Evolutionary conservation across 2,888 invertebrate species (phyloP).

Genomic region (Suillia variegata): DNA sequence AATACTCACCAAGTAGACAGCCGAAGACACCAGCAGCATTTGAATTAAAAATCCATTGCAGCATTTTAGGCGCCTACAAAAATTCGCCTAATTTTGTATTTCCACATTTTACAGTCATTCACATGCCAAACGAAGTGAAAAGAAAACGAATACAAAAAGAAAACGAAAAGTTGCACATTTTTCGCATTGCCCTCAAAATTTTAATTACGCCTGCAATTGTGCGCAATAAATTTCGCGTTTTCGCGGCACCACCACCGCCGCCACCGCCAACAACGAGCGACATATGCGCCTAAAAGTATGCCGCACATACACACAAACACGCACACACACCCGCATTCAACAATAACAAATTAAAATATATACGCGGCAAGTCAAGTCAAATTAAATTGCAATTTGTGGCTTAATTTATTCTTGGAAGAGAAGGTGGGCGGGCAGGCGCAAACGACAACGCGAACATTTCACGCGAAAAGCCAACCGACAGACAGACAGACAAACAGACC

Average conservation of each 20-base stretch:
- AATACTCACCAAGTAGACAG: too few species aligned
- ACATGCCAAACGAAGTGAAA: too few species aligned
- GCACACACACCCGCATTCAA: not conserved
- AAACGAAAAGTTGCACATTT: too few species aligned
- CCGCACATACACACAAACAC: not conserved
- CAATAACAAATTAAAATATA: not conserved
- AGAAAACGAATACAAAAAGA: not conserved
- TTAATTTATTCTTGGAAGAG: constrained; percentile 38
- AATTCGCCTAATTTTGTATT: not conserved
- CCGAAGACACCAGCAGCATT: too few species aligned
- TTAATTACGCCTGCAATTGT: constrained; percentile 24
- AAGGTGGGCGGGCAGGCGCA: too few species aligned
- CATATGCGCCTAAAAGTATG: constrained; percentile 9
- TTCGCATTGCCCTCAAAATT: constrained; percentile 8
- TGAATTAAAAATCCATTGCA: not conserved
- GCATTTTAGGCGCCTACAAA: constrained; percentile 8
- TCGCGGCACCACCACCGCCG: too few species aligned
- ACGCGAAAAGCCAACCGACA: too few species aligned
- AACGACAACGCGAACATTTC: too few species aligned
- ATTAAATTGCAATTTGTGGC: constrained; percentile 39
- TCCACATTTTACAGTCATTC: too few species aligned
- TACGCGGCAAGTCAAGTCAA: constrained; percentile 25
- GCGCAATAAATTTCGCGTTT: constrained; percentile 21
- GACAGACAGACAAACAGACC: too few species aligned
- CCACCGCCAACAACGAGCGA: too few species aligned